Evolutionary conservation across 2,888 invertebrate genomes (phyloP).

Genomic region (Toxonevra muliebris): DNA sequence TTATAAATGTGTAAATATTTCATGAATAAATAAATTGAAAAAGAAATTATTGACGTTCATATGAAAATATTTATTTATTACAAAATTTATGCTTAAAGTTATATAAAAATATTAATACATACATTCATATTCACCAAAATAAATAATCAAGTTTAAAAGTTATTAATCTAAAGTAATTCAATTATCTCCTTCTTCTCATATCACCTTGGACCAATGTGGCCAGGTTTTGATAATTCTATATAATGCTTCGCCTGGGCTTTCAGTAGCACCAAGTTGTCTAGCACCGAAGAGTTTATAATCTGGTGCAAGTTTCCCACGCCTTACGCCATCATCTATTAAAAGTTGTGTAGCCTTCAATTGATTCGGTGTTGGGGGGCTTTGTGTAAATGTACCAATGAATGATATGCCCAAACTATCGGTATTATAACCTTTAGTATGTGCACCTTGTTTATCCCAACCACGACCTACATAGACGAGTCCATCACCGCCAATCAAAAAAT

Average conservation of each 20-base stretch:
- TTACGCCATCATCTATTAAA: conserved; percentile 72
- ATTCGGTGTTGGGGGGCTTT: conserved; percentile 66
- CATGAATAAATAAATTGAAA: no score
- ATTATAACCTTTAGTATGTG: conserved; percentile 76
- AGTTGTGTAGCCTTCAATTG: conserved; percentile 71
- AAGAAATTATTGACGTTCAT: no score
- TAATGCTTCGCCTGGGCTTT: conserved; percentile 76
- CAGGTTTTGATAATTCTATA: conserved; percentile 73
- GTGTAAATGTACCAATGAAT: conserved; percentile 76
- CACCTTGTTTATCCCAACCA: conserved; percentile 77
- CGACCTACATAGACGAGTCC: conserved; percentile 78
- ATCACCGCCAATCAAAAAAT: conserved; percentile 82
- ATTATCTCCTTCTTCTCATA: not conserved
- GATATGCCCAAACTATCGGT: conserved; percentile 74
- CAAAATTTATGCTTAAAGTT: not conserved
- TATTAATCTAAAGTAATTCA: not conserved
- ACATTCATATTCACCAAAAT: conserved; percentile 8
- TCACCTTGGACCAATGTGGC: conserved; percentile 68
- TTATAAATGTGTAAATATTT: no score
- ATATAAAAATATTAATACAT: conserved; percentile 1
- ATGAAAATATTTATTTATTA: no score
- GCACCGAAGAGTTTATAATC: conserved; percentile 77
- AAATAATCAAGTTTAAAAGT: not conserved
- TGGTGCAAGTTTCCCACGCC: conserved; percentile 68
- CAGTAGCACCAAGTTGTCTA: conserved; percentile 72